These are phyloP conservation scores for Lepus timidus DNA, from an alignment of 2,113 vertebrate species.

Conservation along the genomic window DNA sequence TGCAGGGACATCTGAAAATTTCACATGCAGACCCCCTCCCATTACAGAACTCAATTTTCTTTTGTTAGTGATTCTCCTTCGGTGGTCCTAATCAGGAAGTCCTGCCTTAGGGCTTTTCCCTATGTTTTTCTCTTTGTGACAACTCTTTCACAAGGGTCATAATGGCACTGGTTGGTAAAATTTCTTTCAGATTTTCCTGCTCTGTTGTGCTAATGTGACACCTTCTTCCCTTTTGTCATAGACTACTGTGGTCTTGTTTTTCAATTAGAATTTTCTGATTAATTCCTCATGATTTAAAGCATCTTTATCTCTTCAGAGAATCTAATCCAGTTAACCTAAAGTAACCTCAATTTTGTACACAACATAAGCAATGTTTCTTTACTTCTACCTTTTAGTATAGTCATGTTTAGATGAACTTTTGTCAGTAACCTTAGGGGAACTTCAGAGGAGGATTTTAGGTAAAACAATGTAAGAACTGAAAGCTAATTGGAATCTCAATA, in stretches of 20 bases:
- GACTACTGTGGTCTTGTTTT: slow-evolving; percentile 79
- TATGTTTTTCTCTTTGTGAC: slow-evolving; percentile 73
- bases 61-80: slow-evolving; percentile 54
- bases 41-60: slow-evolving; percentile 62
- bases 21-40: slow-evolving; percentile 31
- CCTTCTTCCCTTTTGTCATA: slow-evolving; percentile 75
- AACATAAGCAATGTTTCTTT: slow-evolving; percentile 89
- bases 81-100: slow-evolving; percentile 48
- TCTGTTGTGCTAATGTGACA: slow-evolving; percentile 82
- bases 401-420: slow-evolving; percentile 84
- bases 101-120: slow-evolving; percentile 45
- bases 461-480: slow-evolving; percentile 86
- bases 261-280: slow-evolving; percentile 89
- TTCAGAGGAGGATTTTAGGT: slow-evolving; percentile 85
- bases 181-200: slow-evolving; percentile 74
- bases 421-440: slow-evolving; percentile 81
- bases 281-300: slow-evolving; percentile 87
- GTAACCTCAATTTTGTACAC: slow-evolving; percentile 90
- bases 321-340: slow-evolving; percentile 89
- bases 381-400: slow-evolving; percentile 85
- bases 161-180: slow-evolving; percentile 80
- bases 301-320: slow-evolving; percentile 86
- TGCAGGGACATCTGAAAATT: slow-evolving; percentile 23
- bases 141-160: slow-evolving; percentile 77
- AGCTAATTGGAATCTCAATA: slow-evolving; percentile 88